A percentile compares a stretch with the other conserved stretches of the same genome.
Evolutionary conservation across 2,113 vertebrate genomes (phyloP).

Genomic region (Seriola rivoliana): DNA sequence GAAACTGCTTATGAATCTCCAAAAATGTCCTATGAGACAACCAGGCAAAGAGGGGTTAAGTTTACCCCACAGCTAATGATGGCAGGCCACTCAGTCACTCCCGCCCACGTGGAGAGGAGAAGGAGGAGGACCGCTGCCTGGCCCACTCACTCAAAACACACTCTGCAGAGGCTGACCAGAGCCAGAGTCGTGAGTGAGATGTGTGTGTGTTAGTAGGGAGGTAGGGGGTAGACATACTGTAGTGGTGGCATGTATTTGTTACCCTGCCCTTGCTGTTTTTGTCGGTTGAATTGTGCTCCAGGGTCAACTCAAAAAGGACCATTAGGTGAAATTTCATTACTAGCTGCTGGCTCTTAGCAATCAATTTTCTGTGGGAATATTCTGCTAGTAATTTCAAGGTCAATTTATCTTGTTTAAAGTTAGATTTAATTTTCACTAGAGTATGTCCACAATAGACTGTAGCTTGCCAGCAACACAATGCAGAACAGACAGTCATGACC

Average conservation of each 20-base stretch:
- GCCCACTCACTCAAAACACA: constrained; percentile 66
- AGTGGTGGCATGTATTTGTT: constrained; percentile 37
- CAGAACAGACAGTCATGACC: neutral
- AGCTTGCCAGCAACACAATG: neutral
- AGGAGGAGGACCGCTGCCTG: constrained; percentile 37
- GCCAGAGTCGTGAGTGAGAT: constrained; percentile 66
- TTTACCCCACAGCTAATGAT: constrained; percentile 52
- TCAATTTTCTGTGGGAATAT: constrained; percentile 30
- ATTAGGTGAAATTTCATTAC: constrained; percentile 22
- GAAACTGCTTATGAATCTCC: neutral
- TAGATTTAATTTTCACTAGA: constrained; percentile 34
- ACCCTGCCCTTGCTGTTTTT: constrained; percentile 21
- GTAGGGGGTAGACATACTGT: neutral
- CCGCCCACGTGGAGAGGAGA: constrained; percentile 56
- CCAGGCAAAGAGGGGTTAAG: constrained; percentile 44
- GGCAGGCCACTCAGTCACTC: constrained; percentile 61
- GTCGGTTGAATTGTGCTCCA: constrained; percentile 20
- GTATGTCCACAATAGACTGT: neutral
- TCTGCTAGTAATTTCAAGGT: constrained; percentile 27
- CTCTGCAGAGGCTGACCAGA: constrained; percentile 63
- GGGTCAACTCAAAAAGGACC: constrained; percentile 20
- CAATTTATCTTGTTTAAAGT: constrained; percentile 44
- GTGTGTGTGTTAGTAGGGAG: constrained; percentile 22
- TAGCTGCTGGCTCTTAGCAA: neutral
- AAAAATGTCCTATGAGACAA: neutral